Conservation (phyloP, 2,113 vertebrate genomes). For the Tragelaphus scriptus region DNA sequence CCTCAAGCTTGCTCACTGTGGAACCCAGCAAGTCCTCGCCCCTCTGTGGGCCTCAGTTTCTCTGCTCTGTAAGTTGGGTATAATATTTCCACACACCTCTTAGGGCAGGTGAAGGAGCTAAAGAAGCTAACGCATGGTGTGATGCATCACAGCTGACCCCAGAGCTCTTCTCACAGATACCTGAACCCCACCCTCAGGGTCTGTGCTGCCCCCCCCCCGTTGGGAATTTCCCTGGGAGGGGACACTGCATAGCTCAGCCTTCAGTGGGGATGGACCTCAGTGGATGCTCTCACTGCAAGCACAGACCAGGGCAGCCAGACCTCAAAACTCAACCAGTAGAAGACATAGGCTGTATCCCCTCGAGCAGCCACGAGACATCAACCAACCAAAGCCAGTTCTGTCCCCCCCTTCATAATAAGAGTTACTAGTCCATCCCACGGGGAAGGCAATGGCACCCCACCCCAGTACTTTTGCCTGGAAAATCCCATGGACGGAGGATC, state of each 20-base stretch:
- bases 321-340: background rate
- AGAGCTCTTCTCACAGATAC: background rate
- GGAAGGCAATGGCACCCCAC: too few relatives aligned
- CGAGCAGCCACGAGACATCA: background rate
- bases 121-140: accelerated
- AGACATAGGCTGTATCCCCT: background rate
- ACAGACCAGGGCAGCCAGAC: background rate
- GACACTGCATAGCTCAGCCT: background rate
- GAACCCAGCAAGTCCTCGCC: background rate
- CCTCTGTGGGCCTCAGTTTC: background rate
- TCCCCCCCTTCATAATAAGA: background rate
- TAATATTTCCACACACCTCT: too few relatives aligned
- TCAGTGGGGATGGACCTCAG: background rate
- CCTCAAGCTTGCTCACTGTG: background rate
- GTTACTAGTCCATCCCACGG: background rate
- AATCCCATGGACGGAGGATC: too few relatives aligned
- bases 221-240: background rate
- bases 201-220: background rate
- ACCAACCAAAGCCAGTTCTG: background rate
- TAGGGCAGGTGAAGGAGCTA: accelerated
- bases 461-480: too few relatives aligned
- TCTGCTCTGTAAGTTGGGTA: background rate
- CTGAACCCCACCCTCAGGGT: background rate
- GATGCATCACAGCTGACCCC: background rate
- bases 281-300: background rate